A percentile compares a stretch with the other conserved stretches of the same genome.
Conservation (phyloP, 2,888 invertebrate species). For the Augiades crinisus region DNA sequence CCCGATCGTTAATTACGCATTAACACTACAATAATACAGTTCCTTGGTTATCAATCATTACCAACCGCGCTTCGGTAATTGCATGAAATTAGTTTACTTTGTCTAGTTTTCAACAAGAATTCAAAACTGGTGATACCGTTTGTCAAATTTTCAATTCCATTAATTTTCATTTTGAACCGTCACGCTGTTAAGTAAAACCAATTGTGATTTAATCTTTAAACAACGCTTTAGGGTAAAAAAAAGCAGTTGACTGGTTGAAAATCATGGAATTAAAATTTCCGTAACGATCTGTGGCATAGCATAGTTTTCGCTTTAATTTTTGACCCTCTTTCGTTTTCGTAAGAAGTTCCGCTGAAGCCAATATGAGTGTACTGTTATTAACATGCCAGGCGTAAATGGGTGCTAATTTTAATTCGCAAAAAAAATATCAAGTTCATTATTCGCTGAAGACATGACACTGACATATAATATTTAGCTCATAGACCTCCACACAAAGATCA, state of each 20-base stretch:
- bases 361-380: constrained; percentile 1
- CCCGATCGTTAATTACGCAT: not conserved
- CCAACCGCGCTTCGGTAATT: not conserved
- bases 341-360: no score
- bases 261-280: not conserved
- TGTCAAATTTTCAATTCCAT: not conserved
- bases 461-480: constrained; percentile 42
- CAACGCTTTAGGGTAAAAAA: not conserved
- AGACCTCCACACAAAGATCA: constrained; percentile 53
- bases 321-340: no score
- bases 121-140: not conserved
- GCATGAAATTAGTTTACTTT: constrained; percentile 5
- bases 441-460: constrained; percentile 4
- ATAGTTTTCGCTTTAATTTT: no score
- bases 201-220: not conserved
- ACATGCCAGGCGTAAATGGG: constrained; percentile 18
- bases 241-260: no score
- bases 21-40: not conserved
- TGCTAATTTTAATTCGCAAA: constrained; percentile 16
- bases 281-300: not conserved
- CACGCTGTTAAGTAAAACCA: not conserved
- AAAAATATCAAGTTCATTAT: constrained; percentile 3
- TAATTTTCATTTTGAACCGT: not conserved
- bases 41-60: not conserved
- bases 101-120: not conserved